phyloP scores from a whole-genome alignment of 2,888 invertebrate genomes.

The Balanococcus diminutus region DNA sequence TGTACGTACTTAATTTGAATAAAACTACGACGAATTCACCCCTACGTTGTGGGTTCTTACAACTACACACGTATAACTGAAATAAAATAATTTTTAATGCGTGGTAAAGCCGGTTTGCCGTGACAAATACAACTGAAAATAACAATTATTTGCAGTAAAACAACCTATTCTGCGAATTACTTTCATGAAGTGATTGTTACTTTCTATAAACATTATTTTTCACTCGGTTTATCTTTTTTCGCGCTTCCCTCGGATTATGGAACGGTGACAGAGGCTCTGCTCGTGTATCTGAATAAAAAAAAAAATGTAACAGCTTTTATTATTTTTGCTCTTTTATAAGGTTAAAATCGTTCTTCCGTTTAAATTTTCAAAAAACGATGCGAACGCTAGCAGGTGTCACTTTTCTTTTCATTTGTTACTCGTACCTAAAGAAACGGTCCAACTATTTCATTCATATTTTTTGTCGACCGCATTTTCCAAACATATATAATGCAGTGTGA shows the following conservation, averaged over 20 bases:
- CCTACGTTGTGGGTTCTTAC: background rate
- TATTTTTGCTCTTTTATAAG: slow-evolving; percentile 29
- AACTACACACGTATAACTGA: background rate
- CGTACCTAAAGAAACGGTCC: slow-evolving; percentile 17
- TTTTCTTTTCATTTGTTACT: slow-evolving; percentile 25
- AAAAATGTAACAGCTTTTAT: slow-evolving; percentile 25
- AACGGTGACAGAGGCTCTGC: background rate
- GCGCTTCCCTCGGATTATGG: background rate
- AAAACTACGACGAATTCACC: background rate
- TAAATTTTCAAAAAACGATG: slow-evolving; percentile 21
- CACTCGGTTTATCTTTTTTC: slow-evolving; percentile 6
- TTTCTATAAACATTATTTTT: slow-evolving; percentile 24
- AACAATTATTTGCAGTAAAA: slow-evolving; percentile 8
- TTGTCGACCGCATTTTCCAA: slow-evolving; percentile 12
- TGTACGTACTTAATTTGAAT: background rate
- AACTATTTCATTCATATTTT: slow-evolving; percentile 29
- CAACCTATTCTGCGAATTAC: background rate
- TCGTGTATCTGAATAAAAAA: background rate
- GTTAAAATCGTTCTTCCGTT: slow-evolving; percentile 28
- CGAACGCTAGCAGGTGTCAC: slow-evolving; percentile 13
- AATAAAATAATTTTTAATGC: slow-evolving; percentile 7
- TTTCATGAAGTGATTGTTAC: slow-evolving; percentile 7
- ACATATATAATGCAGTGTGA: background rate
- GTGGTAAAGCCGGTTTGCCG: background rate
- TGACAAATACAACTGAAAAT: slow-evolving; percentile 12